Evolutionary conservation across 2,113 vertebrate genomes (phyloP), one percentile per base, ranked within the genome.

Genomic region (Halcyon senegalensis): DNA sequence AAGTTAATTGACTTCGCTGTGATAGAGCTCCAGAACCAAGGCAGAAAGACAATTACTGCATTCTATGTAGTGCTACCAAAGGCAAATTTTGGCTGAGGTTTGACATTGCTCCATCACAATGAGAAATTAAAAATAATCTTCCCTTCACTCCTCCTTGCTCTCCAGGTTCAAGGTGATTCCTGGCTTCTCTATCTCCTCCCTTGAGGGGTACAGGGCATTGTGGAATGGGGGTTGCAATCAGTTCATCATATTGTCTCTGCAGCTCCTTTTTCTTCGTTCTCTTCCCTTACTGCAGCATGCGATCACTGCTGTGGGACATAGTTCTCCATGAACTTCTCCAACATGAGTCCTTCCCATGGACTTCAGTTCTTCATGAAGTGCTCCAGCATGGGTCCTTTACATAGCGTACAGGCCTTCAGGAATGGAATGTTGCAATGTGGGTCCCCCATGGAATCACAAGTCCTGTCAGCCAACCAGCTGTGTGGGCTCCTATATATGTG

Each of bases 201-300:
- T 2, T 1, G 3, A 62, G 20, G 1, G 3, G 6, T 1, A 1
- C 9, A 48, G 16, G 12, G 7, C 2, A 1, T 9, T 2, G 11
- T 31, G 13, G 16, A 82, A 41, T 9, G 13, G 2, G 4, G 12
- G 2, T 30, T 78, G 18, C 1, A 1, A 14, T 75, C 4, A 37
- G 7, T 37, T 70, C 28, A n/a, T 74, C 28, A 69, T 8, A 37
- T 0, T 35, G 3, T 33, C 13, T 77, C 44, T 89, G 19, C 20
- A 4, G 1, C 8, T 67, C 24, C 2, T 7, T 87, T 44, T 18
- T 28, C 14, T 7, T 66, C 46, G 27, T 2, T 6, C 20, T 84
- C 25, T 39, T 58, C 10, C 39, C 27, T 28, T 41, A 16, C 27
- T 81, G 11, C 44, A 73, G 5, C 1, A 4, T 37, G 14, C 4